These are phyloP conservation scores for Notechis scutatus DNA, from an alignment of 2,113 vertebrate genomes.

Conservation along the genomic window DNA sequence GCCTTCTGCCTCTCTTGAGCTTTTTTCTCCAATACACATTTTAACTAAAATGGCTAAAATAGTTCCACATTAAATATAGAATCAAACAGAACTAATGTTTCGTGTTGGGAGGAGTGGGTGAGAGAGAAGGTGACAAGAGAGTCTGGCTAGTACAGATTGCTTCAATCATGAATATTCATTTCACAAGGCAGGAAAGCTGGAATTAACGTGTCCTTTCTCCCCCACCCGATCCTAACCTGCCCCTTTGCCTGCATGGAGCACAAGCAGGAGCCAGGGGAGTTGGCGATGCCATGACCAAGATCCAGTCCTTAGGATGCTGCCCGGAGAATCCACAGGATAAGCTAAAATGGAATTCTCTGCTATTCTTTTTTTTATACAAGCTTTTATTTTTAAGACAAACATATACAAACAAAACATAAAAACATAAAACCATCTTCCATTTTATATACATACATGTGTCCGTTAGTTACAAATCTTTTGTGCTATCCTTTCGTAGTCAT, in stretches of 20 bases:
- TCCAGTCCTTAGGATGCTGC: background rate
- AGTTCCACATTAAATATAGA: background rate
- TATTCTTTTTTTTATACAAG: background rate
- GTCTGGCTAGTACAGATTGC: constrained; percentile 66
- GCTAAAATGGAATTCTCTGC: background rate
- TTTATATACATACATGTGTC: no score
- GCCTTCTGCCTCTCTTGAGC: background rate
- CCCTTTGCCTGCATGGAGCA: constrained; percentile 60
- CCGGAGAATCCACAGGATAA: background rate
- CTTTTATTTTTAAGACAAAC: no score
- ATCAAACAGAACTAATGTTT: constrained; percentile 3
- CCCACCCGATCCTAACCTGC: constrained; percentile 57
- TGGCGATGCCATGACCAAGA: constrained; percentile 24
- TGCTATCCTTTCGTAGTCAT: no score
- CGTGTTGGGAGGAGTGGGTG: background rate
- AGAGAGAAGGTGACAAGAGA: constrained; percentile 43
- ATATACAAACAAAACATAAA: no score
- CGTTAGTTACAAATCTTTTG: no score
- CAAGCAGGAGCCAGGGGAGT: constrained; percentile 44
- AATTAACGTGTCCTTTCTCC: constrained; percentile 65
- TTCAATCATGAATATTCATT: constrained; percentile 69
- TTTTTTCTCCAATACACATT: constrained; percentile 6
- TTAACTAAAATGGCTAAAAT: constrained; percentile 10
- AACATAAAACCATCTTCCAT: no score
- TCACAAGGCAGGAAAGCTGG: constrained; percentile 49